Conservation (phyloP, 2,888 invertebrate genomes). For the Stenchaetothrips biformis region DNA sequence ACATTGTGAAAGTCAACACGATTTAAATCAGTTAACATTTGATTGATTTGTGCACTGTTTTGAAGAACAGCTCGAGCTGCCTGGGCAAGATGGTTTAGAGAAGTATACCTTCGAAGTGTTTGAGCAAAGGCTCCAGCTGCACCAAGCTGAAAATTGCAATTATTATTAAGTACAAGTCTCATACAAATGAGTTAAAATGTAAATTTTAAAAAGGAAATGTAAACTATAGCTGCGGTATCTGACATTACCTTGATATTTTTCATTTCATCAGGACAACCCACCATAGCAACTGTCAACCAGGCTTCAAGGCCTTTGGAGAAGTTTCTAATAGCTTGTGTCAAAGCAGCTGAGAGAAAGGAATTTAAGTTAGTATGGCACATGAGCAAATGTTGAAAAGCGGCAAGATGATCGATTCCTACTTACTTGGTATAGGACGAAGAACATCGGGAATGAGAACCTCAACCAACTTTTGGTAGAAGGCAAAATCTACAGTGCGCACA, state of each 20-base stretch:
- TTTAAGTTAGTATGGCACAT: conserved; percentile 27
- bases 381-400: neutral
- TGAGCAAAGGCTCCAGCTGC: conserved; percentile 90
- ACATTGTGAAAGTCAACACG: conserved; percentile 98
- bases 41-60: conserved; percentile 89
- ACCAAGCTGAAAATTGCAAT: conserved; percentile 49
- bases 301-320: conserved; percentile 89
- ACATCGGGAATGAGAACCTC: conserved; percentile 96
- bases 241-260: conserved; percentile 67
- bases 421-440: conserved; percentile 86
- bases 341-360: conserved; percentile 53
- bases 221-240: conserved; percentile 17
- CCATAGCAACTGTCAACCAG: conserved; percentile 77
- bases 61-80: conserved; percentile 93
- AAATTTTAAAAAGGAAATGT: neutral
- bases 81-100: conserved; percentile 92
- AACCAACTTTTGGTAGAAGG: conserved; percentile 92
- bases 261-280: conserved; percentile 76
- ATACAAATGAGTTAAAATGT: conserved; percentile 27
- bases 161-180: neutral
- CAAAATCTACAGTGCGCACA: conserved; percentile 78
- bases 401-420: conserved; percentile 40
- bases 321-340: conserved; percentile 89
- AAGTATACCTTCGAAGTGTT: conserved; percentile 91
- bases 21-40: conserved; percentile 95